Percentiles rank a stretch among this genome's conserved stretches.
phyloP scores from a whole-genome alignment of 2,888 invertebrate genomes.

The Tupiocoris notatus region DNA sequence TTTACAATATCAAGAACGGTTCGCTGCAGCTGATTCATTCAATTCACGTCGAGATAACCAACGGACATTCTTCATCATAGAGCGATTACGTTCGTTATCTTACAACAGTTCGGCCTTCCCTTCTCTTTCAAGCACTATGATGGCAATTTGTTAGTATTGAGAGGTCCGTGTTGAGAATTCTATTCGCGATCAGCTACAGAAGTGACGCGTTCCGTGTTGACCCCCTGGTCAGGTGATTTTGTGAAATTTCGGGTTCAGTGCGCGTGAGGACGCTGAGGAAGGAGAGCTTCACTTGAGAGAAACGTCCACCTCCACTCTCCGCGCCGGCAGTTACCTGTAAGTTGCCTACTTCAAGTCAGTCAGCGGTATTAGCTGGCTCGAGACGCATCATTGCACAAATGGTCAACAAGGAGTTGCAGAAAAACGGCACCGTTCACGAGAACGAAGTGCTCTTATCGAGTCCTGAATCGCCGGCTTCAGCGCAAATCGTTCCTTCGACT shows the following conservation, averaged over 20 bases:
- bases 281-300: too few species aligned
- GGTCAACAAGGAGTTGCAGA: background rate
- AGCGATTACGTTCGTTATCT: background rate
- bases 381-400: background rate
- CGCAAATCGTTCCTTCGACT: background rate
- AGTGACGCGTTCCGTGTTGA: too few species aligned
- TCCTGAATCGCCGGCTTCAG: background rate
- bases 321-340: background rate
- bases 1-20: background rate
- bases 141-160: background rate
- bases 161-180: background rate
- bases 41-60: background rate
- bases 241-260: too few species aligned
- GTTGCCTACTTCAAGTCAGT: background rate
- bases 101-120: background rate
- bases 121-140: background rate
- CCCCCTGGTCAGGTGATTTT: too few species aligned
- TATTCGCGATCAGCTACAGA: background rate
- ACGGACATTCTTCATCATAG: background rate
- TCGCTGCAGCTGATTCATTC: background rate
- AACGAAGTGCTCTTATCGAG: conserved; percentile 4
- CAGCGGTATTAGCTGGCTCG: background rate
- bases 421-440: background rate
- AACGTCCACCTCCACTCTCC: too few species aligned
- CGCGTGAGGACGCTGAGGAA: too few species aligned